These are phyloP conservation scores for Paralvinella palmiformis DNA, from an alignment of 1,140 invertebrate species.

Conservation along the genomic window DNA sequence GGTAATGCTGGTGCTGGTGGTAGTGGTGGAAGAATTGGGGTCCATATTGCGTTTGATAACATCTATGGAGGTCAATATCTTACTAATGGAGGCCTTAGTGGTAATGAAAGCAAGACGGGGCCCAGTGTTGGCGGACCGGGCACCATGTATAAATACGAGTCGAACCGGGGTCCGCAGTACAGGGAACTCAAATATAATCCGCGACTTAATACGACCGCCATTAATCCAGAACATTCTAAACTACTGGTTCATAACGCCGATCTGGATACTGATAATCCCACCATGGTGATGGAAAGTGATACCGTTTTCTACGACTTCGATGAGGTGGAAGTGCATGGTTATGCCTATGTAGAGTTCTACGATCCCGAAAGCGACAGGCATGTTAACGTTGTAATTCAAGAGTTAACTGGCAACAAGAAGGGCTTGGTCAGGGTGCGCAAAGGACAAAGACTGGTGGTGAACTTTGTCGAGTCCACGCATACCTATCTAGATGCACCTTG, in stretches of 20 bases:
- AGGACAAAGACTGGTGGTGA: conserved; percentile 27
- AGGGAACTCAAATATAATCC: conserved; percentile 38
- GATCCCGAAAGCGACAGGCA: conserved; percentile 27
- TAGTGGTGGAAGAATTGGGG: conserved; percentile 33
- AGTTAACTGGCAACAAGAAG: conserved; percentile 35
- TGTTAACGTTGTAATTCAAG: conserved; percentile 31
- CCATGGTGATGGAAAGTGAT: conserved; percentile 35
- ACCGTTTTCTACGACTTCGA: conserved; percentile 36
- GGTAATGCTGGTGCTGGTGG: conserved; percentile 29
- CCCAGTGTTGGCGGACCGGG: conserved; percentile 30
- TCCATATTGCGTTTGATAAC: conserved; percentile 30
- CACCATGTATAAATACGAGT: conserved; percentile 38
- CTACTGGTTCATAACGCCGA: conserved; percentile 30
- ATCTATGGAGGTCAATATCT: conserved; percentile 29
- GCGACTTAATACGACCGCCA: conserved; percentile 26
- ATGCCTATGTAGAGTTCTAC: conserved; percentile 38
- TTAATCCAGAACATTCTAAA: conserved; percentile 35
- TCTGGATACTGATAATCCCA: conserved; percentile 28
- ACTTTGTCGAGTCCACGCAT: conserved; percentile 36
- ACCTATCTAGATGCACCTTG: conserved; percentile 36
- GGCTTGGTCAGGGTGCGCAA: conserved; percentile 31
- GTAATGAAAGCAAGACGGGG: background rate
- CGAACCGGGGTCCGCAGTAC: conserved; percentile 32
- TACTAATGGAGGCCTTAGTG: conserved; percentile 27
- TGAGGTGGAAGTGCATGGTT: conserved; percentile 34